A percentile compares a stretch with the other conserved stretches of the same genome.
phyloP scores from a whole-genome alignment of 2,888 invertebrate genomes.

The Microdon myrmicae region DNA sequence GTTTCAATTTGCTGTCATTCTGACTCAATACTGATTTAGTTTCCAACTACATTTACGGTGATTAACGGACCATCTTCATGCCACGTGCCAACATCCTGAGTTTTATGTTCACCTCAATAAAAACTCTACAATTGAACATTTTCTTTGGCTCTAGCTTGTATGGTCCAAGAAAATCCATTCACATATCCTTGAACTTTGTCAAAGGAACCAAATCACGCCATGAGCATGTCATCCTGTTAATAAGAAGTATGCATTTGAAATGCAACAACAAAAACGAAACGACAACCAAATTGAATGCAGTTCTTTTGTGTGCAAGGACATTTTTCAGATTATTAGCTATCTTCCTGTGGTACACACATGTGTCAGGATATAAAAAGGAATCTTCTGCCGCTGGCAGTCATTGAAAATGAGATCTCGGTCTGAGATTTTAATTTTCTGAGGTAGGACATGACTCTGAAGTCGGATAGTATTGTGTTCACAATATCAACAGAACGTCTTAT shows the following conservation, averaged over 20 bases:
- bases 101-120: no score
- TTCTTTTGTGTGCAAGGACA: slow-evolving; percentile 37
- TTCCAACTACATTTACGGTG: no score
- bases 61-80: no score
- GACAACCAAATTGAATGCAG: slow-evolving; percentile 20
- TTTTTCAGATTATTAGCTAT: slow-evolving; percentile 28
- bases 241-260: slow-evolving; percentile 36
- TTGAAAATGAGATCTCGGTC: slow-evolving; percentile 33
- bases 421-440: slow-evolving; percentile 31
- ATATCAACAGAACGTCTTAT: slow-evolving; percentile 35
- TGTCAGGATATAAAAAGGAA: slow-evolving; percentile 4
- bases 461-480: no score
- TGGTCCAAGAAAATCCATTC: no score
- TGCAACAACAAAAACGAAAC: slow-evolving; percentile 20
- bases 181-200: slow-evolving; percentile 37
- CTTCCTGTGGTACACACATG: no score
- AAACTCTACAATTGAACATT: no score
- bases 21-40: no score
- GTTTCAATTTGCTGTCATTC: no score
- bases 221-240: slow-evolving; percentile 38
- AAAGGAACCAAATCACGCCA: slow-evolving; percentile 25
- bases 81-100: no score
- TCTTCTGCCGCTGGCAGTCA: slow-evolving; percentile 40
- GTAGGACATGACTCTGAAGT: slow-evolving; percentile 15
- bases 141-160: no score